Percentiles rank a stretch among this genome's conserved stretches.
These are phyloP conservation scores for Cinara cedri DNA, from an alignment of 2,888 invertebrate species.

Conservation along the genomic window DNA sequence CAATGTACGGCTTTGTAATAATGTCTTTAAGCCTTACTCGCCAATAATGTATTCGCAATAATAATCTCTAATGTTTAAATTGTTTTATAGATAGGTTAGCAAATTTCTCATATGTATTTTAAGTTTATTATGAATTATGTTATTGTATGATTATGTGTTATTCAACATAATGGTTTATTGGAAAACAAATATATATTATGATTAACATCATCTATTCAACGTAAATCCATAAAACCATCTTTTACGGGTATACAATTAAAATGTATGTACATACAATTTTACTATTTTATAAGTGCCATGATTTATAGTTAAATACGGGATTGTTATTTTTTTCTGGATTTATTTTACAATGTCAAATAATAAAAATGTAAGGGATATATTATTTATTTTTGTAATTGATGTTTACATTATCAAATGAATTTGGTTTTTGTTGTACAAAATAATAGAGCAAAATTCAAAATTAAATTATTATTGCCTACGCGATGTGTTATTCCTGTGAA, in stretches of 20 bases:
- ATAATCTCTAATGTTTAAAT: conserved; percentile 19
- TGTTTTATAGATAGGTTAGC: neutral
- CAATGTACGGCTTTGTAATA: neutral
- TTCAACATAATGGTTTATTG: conserved; percentile 25
- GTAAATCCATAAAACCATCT: conserved; percentile 11
- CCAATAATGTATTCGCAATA: conserved; percentile 30
- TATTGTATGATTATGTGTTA: neutral
- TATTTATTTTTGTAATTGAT: conserved; percentile 51
- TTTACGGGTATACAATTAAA: neutral
- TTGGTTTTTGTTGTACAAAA: conserved; percentile 1
- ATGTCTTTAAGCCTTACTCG: neutral
- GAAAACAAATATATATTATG: conserved; percentile 5
- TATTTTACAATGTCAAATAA: conserved; percentile 14
- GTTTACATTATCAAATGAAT: neutral
- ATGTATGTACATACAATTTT: conserved; percentile 31
- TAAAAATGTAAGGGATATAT: conserved; percentile 26
- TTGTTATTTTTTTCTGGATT: conserved; percentile 46
- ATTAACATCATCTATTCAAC: neutral
- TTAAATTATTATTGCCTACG: neutral
- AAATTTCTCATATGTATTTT: conserved; percentile 16
- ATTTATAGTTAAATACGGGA: conserved; percentile 48
- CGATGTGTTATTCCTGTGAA: neutral
- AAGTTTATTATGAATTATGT: neutral
- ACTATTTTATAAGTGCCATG: conserved; percentile 53
- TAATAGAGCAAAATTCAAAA: conserved; percentile 31